Evolutionary conservation across 2,113 vertebrate genomes (phyloP).

Genomic region (Mionectes macconnelli): DNA sequence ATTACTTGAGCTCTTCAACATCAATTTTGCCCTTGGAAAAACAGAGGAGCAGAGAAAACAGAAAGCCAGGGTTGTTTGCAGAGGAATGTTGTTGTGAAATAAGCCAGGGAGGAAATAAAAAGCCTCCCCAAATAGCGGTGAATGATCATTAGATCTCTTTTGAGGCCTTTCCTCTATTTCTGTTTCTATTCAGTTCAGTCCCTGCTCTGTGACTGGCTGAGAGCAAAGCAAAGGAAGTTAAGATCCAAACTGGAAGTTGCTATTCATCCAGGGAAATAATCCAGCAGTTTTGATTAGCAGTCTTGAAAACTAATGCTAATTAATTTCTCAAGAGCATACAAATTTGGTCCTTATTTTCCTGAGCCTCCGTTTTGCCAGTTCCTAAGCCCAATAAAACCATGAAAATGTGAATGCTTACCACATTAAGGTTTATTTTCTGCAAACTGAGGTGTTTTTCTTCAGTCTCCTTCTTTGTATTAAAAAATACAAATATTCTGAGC

Average conservation of each 20-base stretch:
- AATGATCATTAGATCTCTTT: background rate
- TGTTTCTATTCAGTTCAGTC: background rate
- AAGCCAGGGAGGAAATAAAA: background rate
- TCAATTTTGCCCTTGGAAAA: conserved; percentile 1
- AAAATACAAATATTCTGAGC: background rate
- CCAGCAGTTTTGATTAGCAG: background rate
- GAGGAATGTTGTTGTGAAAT: background rate
- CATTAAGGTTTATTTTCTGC: background rate
- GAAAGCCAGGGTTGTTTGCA: background rate
- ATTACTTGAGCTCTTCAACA: background rate
- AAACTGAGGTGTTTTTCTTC: background rate
- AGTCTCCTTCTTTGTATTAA: background rate
- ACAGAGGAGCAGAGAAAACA: background rate
- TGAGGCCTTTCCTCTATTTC: background rate
- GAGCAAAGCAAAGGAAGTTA: background rate
- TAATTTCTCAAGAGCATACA: background rate
- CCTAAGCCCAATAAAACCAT: background rate
- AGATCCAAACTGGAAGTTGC: background rate
- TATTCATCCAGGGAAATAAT: background rate
- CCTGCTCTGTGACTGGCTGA: background rate
- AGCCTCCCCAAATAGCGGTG: background rate
- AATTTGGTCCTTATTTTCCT: background rate
- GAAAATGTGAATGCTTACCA: background rate
- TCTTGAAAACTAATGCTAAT: background rate
- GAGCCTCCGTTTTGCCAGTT: background rate